A percentile compares a stretch with the other conserved stretches of the same genome.
These are phyloP conservation scores for Lomographa bimaculata DNA, from an alignment of 2,888 invertebrate species.

Conservation along the genomic window DNA sequence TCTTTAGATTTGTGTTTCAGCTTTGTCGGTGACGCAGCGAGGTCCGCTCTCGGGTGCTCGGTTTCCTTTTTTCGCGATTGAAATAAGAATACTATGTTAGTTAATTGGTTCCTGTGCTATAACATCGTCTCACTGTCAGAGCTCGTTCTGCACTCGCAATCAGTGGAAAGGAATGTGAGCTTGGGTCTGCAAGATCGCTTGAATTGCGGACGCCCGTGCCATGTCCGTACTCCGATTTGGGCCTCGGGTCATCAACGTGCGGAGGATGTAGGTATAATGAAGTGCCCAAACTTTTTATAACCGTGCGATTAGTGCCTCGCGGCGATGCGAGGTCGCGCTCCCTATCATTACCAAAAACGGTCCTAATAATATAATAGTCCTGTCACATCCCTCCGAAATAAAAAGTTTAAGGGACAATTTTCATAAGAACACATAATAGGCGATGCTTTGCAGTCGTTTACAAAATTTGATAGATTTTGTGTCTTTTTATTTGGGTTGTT, in stretches of 20 bases:
- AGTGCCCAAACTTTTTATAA: constrained; percentile 74
- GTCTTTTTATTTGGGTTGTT: constrained; percentile 46
- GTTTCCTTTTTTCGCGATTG: constrained; percentile 38
- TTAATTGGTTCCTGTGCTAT: constrained; percentile 57
- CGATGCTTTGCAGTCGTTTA: constrained; percentile 71
- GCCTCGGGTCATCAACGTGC: constrained; percentile 7
- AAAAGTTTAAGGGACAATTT: constrained; percentile 77
- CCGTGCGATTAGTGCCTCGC: constrained; percentile 67
- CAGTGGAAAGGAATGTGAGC: constrained; percentile 35
- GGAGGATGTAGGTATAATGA: constrained; percentile 55
- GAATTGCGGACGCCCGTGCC: not conserved
- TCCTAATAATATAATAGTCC: constrained; percentile 82
- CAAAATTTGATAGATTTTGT: constrained; percentile 53
- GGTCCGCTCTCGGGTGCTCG: constrained; percentile 17
- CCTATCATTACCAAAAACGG: constrained; percentile 80
- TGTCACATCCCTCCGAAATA: constrained; percentile 74
- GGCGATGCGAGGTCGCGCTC: constrained; percentile 70
- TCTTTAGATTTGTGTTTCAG: constrained; percentile 57
- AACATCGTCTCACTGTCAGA: constrained; percentile 31
- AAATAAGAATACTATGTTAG: constrained; percentile 47
- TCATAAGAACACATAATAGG: constrained; percentile 63
- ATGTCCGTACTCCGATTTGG: no score
- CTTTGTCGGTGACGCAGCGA: constrained; percentile 45
- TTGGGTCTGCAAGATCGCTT: not conserved
- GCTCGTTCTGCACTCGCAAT: constrained; percentile 19